phyloP scores from a whole-genome alignment of 2,888 invertebrate species.

The Bombylius major region DNA sequence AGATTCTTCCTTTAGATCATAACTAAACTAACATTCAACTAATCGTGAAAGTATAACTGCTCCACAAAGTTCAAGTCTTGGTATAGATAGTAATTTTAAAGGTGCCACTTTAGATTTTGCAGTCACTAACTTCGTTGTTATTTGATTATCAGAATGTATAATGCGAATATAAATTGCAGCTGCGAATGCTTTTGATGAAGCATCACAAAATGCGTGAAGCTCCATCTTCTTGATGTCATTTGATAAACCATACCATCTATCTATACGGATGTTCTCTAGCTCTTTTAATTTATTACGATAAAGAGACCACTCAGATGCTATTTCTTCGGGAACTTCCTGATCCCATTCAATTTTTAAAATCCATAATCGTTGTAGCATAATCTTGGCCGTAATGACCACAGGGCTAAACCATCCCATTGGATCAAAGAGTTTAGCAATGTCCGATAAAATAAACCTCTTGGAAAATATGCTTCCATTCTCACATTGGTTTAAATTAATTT shows the following conservation, averaged over 20 bases:
- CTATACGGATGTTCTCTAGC: background rate
- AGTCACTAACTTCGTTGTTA: background rate
- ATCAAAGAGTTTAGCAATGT: background rate
- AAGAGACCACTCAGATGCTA: background rate
- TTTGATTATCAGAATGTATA: background rate
- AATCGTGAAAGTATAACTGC: background rate
- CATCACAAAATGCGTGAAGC: constrained; percentile 2
- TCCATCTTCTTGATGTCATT: background rate
- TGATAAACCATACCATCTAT: background rate
- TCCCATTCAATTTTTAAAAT: background rate
- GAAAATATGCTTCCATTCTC: background rate
- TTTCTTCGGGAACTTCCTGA: background rate
- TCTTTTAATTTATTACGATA: background rate
- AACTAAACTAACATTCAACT: background rate
- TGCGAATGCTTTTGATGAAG: background rate
- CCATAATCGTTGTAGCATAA: background rate
- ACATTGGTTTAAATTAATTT: background rate
- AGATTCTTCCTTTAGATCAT: too few species aligned
- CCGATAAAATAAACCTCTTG: background rate
- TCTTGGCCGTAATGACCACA: background rate
- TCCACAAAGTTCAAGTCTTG: constrained; percentile 15
- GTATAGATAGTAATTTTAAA: constrained; percentile 14
- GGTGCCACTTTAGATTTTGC: constrained; percentile 1
- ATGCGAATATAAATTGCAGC: background rate
- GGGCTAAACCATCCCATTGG: background rate